Percentiles rank a stretch among this genome's conserved stretches.
These are phyloP conservation scores for Oppia nitens DNA, from an alignment of 1,140 invertebrate species.

Conservation along the genomic window DNA sequence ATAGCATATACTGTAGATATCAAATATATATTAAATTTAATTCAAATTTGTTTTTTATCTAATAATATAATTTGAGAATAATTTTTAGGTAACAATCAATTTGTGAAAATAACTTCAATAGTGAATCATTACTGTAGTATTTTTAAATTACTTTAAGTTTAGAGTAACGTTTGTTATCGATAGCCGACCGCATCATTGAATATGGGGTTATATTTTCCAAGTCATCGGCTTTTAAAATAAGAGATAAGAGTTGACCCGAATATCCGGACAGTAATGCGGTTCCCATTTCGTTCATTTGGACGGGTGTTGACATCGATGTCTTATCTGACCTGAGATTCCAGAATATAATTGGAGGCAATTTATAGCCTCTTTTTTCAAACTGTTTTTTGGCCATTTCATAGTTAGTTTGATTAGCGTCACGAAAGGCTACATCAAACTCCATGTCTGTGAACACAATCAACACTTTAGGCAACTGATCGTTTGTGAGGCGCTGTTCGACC, in stretches of 20 bases:
- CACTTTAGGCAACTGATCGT: slow-evolving; percentile 4
- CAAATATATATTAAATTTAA: too few relatives aligned
- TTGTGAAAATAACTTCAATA: too few relatives aligned
- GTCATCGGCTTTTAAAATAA: not conserved
- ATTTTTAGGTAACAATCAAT: too few relatives aligned
- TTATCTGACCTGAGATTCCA: slow-evolving; percentile 9
- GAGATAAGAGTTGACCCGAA: slow-evolving; percentile 4
- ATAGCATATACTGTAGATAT: too few relatives aligned
- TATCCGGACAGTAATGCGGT: slow-evolving; percentile 5
- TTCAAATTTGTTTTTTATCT: too few relatives aligned
- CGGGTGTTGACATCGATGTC: slow-evolving; percentile 1
- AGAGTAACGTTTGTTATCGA: slow-evolving; percentile 1
- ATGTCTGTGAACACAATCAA: slow-evolving; percentile 9
- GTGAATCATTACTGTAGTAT: too few relatives aligned
- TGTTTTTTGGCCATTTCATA: not conserved
- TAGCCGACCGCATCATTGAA: not conserved
- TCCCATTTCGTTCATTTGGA: slow-evolving; percentile 1
- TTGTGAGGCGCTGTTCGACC: not conserved
- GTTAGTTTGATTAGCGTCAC: not conserved
- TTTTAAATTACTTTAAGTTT: slow-evolving; percentile 2
- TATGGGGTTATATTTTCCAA: not conserved
- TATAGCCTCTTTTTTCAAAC: slow-evolving; percentile 1
- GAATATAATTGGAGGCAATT: slow-evolving; percentile 1
- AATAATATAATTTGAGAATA: too few relatives aligned
- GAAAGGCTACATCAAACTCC: slow-evolving; percentile 3